Evolutionary conservation across 2,888 invertebrate genomes (phyloP).

Genomic region (Aricia artaxerxes): DNA sequence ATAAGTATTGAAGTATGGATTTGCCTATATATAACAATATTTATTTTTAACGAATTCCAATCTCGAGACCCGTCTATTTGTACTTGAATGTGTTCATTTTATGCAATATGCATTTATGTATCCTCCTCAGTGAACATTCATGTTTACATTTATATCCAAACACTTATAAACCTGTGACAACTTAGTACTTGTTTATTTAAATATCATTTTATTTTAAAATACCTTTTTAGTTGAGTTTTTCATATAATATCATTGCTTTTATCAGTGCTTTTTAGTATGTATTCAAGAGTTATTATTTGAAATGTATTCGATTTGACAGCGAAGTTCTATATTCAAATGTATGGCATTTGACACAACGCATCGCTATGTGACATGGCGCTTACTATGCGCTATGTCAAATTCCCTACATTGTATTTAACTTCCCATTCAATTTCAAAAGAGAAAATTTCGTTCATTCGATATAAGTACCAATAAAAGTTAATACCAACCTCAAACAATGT

Average conservation of each 20-base stretch:
- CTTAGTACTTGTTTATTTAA: neutral
- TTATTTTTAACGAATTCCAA: slow-evolving; percentile 5
- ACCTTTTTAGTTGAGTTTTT: too few species aligned
- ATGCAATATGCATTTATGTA: slow-evolving; percentile 20
- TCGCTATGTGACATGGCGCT: too few species aligned
- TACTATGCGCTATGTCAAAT: too few species aligned
- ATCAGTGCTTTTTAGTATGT: too few species aligned
- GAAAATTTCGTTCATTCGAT: neutral
- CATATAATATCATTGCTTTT: too few species aligned
- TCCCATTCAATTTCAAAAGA: neutral
- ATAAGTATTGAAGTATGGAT: too few species aligned
- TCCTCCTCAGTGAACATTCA: slow-evolving; percentile 6
- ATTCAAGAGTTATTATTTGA: too few species aligned
- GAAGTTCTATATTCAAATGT: neutral
- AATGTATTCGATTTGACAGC: too few species aligned
- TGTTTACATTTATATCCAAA: slow-evolving; percentile 9
- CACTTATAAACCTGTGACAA: neutral
- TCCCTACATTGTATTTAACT: too few species aligned
- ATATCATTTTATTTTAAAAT: neutral
- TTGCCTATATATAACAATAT: neutral
- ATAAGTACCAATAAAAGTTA: neutral
- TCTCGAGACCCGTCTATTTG: neutral
- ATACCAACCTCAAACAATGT: neutral
- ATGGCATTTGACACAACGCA: neutral
- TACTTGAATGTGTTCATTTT: slow-evolving; percentile 16